Base-by-base conservation (phyloP, 2,888 invertebrate genomes). In the Erpobdella octoculata region DNA sequence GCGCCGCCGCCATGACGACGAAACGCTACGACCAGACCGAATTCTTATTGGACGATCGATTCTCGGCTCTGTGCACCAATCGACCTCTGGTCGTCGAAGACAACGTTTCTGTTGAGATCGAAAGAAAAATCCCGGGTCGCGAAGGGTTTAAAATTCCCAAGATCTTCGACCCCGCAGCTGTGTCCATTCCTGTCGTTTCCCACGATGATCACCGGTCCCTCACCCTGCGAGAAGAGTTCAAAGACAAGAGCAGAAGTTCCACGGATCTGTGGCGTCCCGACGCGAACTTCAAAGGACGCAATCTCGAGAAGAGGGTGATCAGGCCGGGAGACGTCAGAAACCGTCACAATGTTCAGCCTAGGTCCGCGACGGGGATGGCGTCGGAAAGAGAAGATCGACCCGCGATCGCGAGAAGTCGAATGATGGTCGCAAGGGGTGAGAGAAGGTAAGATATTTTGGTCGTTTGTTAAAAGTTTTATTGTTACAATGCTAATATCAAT, bases 121-220 rank as follows among this genome's bases (percentile, higher is more conserved):
- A 70, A 21, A 48, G 70, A 36, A 70, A 58, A 25, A 70, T 70
- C n/a, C 36, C 53, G 0, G 70, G 70, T 25, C 36, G 59, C 18
- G 70, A 70, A 38, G 35, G 46, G 25, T 70, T 70, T 28, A 59
- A 36, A 18, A 59, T 70, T 21, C 70, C 70, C n/a, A 70, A 70
- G 35, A 35, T 62, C 35, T 78, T 79, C 73, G 77, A 79, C 64
- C 74, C 77, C 15, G 76, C 77, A 58, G 74, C 77, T 28, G 79
- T 80, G 68, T 69, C 75, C 31, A 78, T 80, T 76, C 71, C 78
- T 15, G 76, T 78, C 38, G 77, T 76, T 25, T 78, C 77, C 68
- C 77, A 77, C 59, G 79, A 80, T 41, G 79, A 79, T 1, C 41
- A 58, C 9, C 61, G n/a, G 21, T 37, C 71, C 18, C 31, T 73